Evolutionary conservation across 2,888 invertebrate genomes (phyloP).

Genomic region (Dexiosoma caninum): DNA sequence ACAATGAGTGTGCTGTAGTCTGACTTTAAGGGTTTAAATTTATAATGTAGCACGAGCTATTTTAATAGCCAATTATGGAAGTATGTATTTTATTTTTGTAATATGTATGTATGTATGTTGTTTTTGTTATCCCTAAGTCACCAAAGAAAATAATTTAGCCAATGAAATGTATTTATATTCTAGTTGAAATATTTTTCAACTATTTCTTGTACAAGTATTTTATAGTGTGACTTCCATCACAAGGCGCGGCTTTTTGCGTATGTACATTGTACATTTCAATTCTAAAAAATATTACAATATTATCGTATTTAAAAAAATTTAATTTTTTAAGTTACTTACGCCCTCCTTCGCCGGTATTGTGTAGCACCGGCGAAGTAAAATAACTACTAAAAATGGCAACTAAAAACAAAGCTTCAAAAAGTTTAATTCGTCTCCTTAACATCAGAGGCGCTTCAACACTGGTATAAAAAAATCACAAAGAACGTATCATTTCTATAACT

Average conservation of each 20-base stretch:
- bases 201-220: neutral
- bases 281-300: too few relatives aligned
- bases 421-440: too few relatives aligned
- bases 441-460: too few relatives aligned
- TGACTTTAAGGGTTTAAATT: neutral
- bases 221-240: neutral
- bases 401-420: too few relatives aligned
- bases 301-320: too few relatives aligned
- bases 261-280: neutral
- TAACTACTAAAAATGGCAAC: too few relatives aligned
- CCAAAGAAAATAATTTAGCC: neutral
- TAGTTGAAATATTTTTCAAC: neutral
- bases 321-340: too few relatives aligned
- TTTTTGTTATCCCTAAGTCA: neutral
- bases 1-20: neutral
- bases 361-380: too few relatives aligned
- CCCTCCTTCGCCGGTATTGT: too few relatives aligned
- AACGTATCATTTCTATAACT: too few relatives aligned
- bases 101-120: too few relatives aligned
- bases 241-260: neutral
- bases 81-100: slow-evolving; percentile 4
- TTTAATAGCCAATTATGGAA: slow-evolving; percentile 8
- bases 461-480: too few relatives aligned
- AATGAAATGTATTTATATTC: neutral
- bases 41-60: neutral